Evolutionary conservation across 1,140 invertebrate genomes (phyloP).

Genomic region (Drosophila pseudoananassae): DNA sequence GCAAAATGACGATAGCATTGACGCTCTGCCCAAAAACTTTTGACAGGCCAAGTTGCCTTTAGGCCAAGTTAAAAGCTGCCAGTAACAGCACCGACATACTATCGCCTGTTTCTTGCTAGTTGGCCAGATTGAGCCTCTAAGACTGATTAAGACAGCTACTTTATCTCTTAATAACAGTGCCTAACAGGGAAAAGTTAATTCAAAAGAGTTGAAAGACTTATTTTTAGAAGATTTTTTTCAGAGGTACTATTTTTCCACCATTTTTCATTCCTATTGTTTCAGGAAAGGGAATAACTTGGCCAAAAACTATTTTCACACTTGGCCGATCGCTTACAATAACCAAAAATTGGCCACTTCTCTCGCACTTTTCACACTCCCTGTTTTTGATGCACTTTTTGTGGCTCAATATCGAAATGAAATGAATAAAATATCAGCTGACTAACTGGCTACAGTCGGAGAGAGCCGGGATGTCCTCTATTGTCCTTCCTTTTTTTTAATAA

Average conservation of each 20-base stretch:
- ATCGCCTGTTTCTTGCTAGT: neutral
- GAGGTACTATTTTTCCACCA: neutral
- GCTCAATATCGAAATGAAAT: constrained; percentile 61
- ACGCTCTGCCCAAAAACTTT: constrained; percentile 55
- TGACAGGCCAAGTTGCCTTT: constrained; percentile 63
- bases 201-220: neutral
- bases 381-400: constrained; percentile 34
- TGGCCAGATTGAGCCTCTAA: neutral
- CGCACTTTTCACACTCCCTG: constrained; percentile 26
- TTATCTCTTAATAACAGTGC: neutral
- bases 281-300: constrained; percentile 16
- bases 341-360: constrained; percentile 50
- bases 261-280: constrained; percentile 1
- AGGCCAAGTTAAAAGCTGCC: constrained; percentile 54
- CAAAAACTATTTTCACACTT: constrained; percentile 72
- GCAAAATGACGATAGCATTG: constrained; percentile 55
- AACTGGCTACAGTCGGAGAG: constrained; percentile 30
- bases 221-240: no score
- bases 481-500: constrained; percentile 65
- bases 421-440: constrained; percentile 73
- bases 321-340: constrained; percentile 67
- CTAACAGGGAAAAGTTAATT: neutral
- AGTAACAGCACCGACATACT: constrained; percentile 32
- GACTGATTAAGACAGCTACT: constrained; percentile 11
- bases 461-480: neutral